Conservation (phyloP, 1,140 invertebrate species). For the Drosophila sechellia region DNA sequence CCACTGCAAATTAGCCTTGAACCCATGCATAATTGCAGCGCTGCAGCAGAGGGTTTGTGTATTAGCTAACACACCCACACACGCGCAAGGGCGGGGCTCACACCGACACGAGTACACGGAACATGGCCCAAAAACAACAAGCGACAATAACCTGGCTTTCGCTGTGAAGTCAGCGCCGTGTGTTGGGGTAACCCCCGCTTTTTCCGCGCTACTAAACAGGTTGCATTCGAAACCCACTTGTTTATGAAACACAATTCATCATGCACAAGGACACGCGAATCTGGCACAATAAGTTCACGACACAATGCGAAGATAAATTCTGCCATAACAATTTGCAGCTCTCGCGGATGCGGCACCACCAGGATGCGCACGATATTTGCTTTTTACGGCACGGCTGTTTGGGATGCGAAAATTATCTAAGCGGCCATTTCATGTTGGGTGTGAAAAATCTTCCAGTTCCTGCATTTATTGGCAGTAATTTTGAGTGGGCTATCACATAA, state of each 20-base stretch:
- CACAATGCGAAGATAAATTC: constrained; percentile 24
- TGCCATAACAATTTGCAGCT: constrained; percentile 36
- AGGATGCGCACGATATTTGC: constrained; percentile 4
- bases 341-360: constrained; percentile 8
- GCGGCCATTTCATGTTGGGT: constrained; percentile 2
- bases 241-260: constrained; percentile 35
- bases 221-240: constrained; percentile 18
- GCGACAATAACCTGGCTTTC: constrained; percentile 31
- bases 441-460: background rate
- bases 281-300: constrained; percentile 47
- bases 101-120: background rate
- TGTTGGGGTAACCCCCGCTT: constrained; percentile 1
- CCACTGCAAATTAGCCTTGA: constrained; percentile 79
- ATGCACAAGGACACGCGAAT: constrained; percentile 43
- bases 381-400: constrained; percentile 6
- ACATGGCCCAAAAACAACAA: constrained; percentile 18
- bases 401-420: constrained; percentile 14
- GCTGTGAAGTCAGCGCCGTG: constrained; percentile 58
- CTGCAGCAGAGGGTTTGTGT: constrained; percentile 50
- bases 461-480: background rate
- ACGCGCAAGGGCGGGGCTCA: background rate
- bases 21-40: constrained; percentile 77
- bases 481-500: background rate
- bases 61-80: constrained; percentile 57
- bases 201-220: constrained; percentile 20